phyloP scores from a whole-genome alignment of 2,888 invertebrate genomes.

The Holacanthella duospinosa region DNA sequence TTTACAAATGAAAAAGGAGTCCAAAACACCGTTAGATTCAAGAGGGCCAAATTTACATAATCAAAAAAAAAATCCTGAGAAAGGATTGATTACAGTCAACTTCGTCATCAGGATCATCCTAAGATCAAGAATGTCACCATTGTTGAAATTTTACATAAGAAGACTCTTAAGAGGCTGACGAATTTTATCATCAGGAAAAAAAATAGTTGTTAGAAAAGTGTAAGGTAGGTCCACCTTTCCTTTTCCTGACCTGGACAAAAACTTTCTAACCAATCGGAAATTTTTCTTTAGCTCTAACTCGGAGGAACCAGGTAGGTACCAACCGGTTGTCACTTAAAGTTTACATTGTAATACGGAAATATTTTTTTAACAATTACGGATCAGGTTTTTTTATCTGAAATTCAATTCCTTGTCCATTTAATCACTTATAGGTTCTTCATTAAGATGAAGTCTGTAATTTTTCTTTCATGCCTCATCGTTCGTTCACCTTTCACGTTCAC shows the following conservation, averaged over 20 bases:
- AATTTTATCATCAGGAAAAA: no score
- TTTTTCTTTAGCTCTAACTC: no score
- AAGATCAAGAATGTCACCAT: no score
- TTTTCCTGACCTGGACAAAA: slow-evolving; percentile 1
- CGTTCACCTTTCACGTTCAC: slow-evolving; percentile 25
- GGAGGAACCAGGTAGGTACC: background rate
- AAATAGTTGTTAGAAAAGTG: background rate
- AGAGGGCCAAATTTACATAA: background rate
- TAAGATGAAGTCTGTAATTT: slow-evolving; percentile 6
- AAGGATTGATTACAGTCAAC: no score
- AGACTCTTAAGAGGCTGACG: no score
- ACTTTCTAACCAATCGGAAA: background rate
- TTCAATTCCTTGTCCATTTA: background rate
- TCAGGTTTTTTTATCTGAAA: background rate
- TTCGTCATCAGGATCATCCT: no score
- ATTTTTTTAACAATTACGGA: background rate
- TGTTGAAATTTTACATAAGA: no score
- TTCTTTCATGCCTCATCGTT: slow-evolving; percentile 14
- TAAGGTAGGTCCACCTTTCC: background rate
- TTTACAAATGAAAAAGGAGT: slow-evolving; percentile 3
- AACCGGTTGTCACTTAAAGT: slow-evolving; percentile 1
- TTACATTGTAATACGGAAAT: background rate
- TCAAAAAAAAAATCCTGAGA: no score
- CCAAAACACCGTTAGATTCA: slow-evolving; percentile 14
- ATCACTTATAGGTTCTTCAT: background rate